Conservation (phyloP, 2,888 invertebrate genomes). For the Drosophila niveifrons region DNA sequence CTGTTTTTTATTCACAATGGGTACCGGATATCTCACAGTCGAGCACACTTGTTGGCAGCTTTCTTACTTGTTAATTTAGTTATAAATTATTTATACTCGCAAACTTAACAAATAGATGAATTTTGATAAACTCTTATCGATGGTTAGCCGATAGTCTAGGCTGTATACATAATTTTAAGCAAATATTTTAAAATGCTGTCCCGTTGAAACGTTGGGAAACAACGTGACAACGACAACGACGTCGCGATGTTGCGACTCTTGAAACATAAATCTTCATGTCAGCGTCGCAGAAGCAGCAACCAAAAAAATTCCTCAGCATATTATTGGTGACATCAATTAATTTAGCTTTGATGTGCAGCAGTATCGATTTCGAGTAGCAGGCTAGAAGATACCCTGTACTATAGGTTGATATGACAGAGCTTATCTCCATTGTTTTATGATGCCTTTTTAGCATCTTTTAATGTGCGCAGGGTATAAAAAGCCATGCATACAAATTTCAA, state of each 20-base stretch:
- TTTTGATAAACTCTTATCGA: slow-evolving; percentile 54
- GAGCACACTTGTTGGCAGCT: too few species aligned
- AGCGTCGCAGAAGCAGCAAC: slow-evolving; percentile 15
- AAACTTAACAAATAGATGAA: slow-evolving; percentile 40
- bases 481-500: slow-evolving; percentile 50
- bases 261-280: slow-evolving; percentile 61
- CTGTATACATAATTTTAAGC: slow-evolving; percentile 31
- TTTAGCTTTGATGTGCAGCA: slow-evolving; percentile 48
- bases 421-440: slow-evolving; percentile 1
- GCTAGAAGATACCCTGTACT: slow-evolving; percentile 11
- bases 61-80: slow-evolving; percentile 38
- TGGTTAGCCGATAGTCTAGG: slow-evolving; percentile 8
- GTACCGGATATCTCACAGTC: too few species aligned
- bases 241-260: neutral
- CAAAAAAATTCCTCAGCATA: slow-evolving; percentile 39
- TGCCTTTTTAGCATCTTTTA: neutral
- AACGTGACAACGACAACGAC: slow-evolving; percentile 8
- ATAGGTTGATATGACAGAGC: neutral
- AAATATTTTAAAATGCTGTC: slow-evolving; percentile 27
- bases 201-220: slow-evolving; percentile 38
- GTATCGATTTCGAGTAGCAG: neutral
- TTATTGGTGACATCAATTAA: slow-evolving; percentile 67
- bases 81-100: slow-evolving; percentile 70
- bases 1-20: too few species aligned
- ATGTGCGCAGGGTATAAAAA: slow-evolving; percentile 33